Conservation (phyloP, 2,888 invertebrate species). For the Thumatha senex region DNA sequence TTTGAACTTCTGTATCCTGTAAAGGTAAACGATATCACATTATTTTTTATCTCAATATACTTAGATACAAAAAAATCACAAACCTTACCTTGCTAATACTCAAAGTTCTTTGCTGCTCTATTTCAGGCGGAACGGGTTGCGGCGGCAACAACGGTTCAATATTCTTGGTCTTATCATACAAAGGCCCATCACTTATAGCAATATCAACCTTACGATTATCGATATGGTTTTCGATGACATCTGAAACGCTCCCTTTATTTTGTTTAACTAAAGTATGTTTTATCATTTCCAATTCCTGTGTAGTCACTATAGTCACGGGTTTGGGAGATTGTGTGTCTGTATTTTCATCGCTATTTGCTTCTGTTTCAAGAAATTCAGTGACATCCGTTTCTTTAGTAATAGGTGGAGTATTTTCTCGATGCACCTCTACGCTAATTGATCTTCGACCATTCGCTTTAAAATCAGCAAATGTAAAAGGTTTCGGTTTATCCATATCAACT, state of each 20-base stretch:
- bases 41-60: neutral
- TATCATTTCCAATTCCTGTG: conserved; percentile 24
- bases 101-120: conserved; percentile 91
- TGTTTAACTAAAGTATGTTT: conserved; percentile 43
- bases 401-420: conserved; percentile 29
- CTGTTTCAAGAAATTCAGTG: conserved; percentile 20
- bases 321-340: conserved; percentile 18
- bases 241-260: conserved; percentile 57
- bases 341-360: conserved; percentile 15
- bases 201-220: conserved; percentile 68
- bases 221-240: conserved; percentile 53
- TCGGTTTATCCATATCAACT: conserved; percentile 53
- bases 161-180: conserved; percentile 58
- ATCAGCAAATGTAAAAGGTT: conserved; percentile 83
- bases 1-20: conserved; percentile 93
- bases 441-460: conserved; percentile 72
- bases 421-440: conserved; percentile 42
- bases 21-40: conserved; percentile 29
- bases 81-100: conserved; percentile 90
- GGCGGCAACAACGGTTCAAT: conserved; percentile 82
- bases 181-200: conserved; percentile 64
- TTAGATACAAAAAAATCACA: neutral
- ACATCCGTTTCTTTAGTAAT: conserved; percentile 19
- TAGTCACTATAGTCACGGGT: conserved; percentile 13
- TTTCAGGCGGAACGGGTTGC: conserved; percentile 91